phyloP scores from a whole-genome alignment of 2,113 vertebrate species.

The Coptodon bakossiorum region DNA sequence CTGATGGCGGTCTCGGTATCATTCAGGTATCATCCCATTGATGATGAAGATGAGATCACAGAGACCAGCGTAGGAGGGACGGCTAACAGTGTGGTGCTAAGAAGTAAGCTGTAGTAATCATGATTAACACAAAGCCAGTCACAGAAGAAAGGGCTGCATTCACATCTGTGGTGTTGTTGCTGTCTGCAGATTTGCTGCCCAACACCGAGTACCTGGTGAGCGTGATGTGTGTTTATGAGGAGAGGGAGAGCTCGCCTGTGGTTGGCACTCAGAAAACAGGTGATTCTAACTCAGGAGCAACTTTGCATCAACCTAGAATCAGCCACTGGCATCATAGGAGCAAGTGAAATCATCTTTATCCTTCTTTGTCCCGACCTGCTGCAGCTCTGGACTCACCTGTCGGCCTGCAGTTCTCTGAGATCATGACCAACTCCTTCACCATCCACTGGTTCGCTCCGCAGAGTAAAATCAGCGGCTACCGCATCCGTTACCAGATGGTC shows the following conservation, averaged over 20 bases:
- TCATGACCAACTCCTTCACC: constrained; percentile 86
- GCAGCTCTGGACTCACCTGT: constrained; percentile 87
- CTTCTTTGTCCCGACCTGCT: neutral
- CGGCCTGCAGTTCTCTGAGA: constrained; percentile 86
- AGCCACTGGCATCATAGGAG: neutral
- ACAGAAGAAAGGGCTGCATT: neutral
- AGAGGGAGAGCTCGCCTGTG: constrained; percentile 81
- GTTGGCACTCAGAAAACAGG: constrained; percentile 83
- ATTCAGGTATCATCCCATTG: constrained; percentile 82
- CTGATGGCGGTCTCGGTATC: neutral
- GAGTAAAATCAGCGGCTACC: constrained; percentile 81
- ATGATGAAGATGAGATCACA: constrained; percentile 83
- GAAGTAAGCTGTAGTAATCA: constrained; percentile 70
- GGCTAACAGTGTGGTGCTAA: constrained; percentile 75
- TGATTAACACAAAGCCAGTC: neutral
- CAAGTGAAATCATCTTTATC: neutral
- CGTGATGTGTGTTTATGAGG: constrained; percentile 87
- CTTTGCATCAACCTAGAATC: neutral
- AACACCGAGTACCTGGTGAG: constrained; percentile 88
- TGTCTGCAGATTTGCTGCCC: constrained; percentile 82
- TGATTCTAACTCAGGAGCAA: constrained; percentile 7
- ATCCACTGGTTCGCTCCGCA: constrained; percentile 90
- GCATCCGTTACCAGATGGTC: constrained; percentile 79
- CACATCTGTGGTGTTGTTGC: neutral
- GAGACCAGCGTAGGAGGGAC: constrained; percentile 78